These are phyloP conservation scores for Halocaridina rubra DNA, from an alignment of 2,888 invertebrate species.

Conservation along the genomic window DNA sequence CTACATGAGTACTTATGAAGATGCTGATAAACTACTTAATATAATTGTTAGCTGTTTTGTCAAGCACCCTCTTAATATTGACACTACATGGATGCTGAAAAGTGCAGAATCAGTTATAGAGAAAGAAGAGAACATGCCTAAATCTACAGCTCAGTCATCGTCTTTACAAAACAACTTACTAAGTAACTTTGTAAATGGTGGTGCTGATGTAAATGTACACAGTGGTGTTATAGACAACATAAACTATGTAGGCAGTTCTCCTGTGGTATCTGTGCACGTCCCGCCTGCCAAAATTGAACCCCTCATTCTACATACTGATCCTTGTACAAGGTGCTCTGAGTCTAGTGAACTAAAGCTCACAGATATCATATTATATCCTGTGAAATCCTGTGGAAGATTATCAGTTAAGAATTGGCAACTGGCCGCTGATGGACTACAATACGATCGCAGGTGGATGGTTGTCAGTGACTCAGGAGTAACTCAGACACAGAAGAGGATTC, in stretches of 20 bases:
- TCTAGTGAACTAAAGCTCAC: constrained; percentile 66
- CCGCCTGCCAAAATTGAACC: background rate
- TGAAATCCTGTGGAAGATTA: constrained; percentile 90
- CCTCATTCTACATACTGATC: background rate
- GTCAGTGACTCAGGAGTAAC: constrained; percentile 83
- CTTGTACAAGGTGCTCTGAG: background rate
- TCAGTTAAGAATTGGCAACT: constrained; percentile 80
- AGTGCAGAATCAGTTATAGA: background rate
- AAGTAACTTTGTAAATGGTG: background rate
- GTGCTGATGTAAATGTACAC: constrained; percentile 27
- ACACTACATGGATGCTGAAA: constrained; percentile 33
- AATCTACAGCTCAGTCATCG: background rate
- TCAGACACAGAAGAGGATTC: constrained; percentile 87
- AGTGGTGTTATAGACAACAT: background rate
- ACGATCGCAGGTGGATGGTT: constrained; percentile 95
- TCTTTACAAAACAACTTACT: too few relatives aligned
- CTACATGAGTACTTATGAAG: constrained; percentile 82
- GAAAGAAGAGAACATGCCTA: background rate
- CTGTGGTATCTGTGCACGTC: background rate
- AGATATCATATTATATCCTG: constrained; percentile 81
- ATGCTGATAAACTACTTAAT: constrained; percentile 78
- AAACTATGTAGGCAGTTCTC: background rate
- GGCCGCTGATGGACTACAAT: constrained; percentile 81
- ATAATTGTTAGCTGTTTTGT: constrained; percentile 83
- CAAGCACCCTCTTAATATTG: constrained; percentile 60